phyloP scores from a whole-genome alignment of 2,113 vertebrate species.

The Amblyornis subalaris region DNA sequence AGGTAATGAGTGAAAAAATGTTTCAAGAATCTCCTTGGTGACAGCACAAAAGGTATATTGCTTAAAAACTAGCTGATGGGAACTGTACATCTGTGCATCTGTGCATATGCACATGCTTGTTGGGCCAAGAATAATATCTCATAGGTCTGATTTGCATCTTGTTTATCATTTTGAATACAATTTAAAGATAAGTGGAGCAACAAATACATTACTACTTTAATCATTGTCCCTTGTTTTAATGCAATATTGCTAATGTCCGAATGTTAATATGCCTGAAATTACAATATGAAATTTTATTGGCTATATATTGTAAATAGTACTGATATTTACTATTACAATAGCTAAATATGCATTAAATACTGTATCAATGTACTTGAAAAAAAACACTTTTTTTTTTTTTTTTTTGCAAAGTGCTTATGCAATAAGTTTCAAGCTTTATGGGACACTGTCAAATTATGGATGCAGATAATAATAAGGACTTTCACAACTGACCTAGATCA shows the following conservation, averaged over 20 bases:
- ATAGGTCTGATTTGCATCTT: background rate
- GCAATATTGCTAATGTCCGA: background rate
- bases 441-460: background rate
- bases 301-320: background rate
- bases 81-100: background rate
- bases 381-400: background rate
- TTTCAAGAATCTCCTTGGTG: background rate
- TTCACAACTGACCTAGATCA: background rate
- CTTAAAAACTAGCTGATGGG: background rate
- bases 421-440: background rate
- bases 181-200: background rate
- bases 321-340: background rate
- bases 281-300: background rate
- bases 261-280: background rate
- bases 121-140: background rate
- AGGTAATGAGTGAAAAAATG: background rate
- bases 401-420: background rate
- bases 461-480: background rate
- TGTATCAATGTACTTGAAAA: background rate
- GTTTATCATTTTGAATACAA: background rate
- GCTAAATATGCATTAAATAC: background rate
- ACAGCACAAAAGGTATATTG: background rate
- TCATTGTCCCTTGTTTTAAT: background rate
- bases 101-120: background rate
- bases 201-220: background rate